Evolutionary conservation across 2,797 vertebrate species (phyloP), one percentile per base, ranked within the genome.

Genomic region (Columba guinea): DNA sequence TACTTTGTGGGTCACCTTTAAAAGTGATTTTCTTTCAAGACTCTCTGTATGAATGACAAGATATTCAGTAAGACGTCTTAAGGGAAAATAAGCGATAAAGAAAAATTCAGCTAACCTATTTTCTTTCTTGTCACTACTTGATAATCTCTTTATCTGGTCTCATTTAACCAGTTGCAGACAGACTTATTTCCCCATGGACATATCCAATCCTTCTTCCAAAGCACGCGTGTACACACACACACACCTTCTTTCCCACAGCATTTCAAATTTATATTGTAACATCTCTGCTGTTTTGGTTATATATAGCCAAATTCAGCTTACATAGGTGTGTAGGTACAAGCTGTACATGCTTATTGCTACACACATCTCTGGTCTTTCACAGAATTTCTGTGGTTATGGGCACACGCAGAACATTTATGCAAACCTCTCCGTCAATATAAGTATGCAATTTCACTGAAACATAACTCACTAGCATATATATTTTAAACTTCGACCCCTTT

Each of bases 81-180:
- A 77, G 90, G 74, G 77, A 80, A 85, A 65, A 84, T 81, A 46
- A 75, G 35, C 23, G 65, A 91, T 91, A 87, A 94, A 87, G 86
- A 92, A 73, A 94, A 94, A 93, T 89, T 53, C 85, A 89, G 79
- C 93, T 28, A 86, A 87, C 58, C 70, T 90, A 52, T 91, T 83
- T 96, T 63, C 41, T 80, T 89, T 84, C 83, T 76, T 86, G 78
- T 91, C 87, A 79, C 91, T 83, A 34, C 46, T 62, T 51, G 73
- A 85, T 90, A 92, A 82, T 96, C 90, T 90, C 81, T 91, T 90
- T 92, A 94, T 94, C 84, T 94, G 92, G 56, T 65, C 80, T 91
- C 79, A 53, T 83, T 94, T 87, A 94, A 94, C 89, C 88, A 91
- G 56, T 86, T 95, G 91, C 91, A 95, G 89, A 85, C 93, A 96